A percentile compares a stretch with the other conserved stretches of the same genome.
These are phyloP conservation scores for Lagocephalus sceleratus DNA, from an alignment of 2,797 vertebrate genomes.

Conservation along the genomic window DNA sequence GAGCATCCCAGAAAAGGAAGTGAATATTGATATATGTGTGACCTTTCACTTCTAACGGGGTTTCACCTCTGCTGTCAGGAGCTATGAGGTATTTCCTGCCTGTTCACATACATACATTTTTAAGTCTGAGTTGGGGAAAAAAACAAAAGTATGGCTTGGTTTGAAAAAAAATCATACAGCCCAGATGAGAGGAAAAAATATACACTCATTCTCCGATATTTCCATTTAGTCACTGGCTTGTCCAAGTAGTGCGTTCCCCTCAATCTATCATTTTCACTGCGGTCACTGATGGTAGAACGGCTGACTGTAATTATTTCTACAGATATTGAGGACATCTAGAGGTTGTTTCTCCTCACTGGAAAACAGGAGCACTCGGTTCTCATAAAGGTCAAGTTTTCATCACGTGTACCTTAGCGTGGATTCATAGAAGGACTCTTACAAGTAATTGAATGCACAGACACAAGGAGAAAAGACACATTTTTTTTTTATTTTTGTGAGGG, in stretches of 20 bases:
- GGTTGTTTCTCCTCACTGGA: constrained; percentile 54
- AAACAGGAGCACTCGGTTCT: constrained; percentile 44
- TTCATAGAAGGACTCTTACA: constrained; percentile 20
- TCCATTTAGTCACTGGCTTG: constrained; percentile 69
- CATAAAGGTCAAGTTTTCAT: constrained; percentile 44
- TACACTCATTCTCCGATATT: constrained; percentile 69
- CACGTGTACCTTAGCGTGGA: constrained; percentile 30
- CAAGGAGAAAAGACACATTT: constrained; percentile 13
- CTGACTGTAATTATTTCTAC: constrained; percentile 69
- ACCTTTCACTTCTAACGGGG: constrained; percentile 62
- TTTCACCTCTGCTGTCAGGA: constrained; percentile 61
- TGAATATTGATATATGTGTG: constrained; percentile 65
- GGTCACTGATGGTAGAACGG: constrained; percentile 56
- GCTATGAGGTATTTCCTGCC: constrained; percentile 69
- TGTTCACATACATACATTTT: constrained; percentile 44
- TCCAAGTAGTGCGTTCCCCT: constrained; percentile 66
- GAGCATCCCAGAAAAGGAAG: constrained; percentile 69
- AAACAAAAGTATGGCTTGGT: constrained; percentile 34
- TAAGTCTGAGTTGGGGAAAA: constrained; percentile 38
- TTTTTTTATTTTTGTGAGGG: not conserved
- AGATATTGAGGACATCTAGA: constrained; percentile 69
- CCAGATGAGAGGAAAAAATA: constrained; percentile 60
- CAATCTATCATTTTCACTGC: constrained; percentile 73
- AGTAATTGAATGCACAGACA: constrained; percentile 34
- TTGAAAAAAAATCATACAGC: constrained; percentile 37